Evolutionary conservation across 2,797 vertebrate genomes (phyloP), one percentile per base, ranked within the genome.

Genomic region (Neopelma chrysocephalum): DNA sequence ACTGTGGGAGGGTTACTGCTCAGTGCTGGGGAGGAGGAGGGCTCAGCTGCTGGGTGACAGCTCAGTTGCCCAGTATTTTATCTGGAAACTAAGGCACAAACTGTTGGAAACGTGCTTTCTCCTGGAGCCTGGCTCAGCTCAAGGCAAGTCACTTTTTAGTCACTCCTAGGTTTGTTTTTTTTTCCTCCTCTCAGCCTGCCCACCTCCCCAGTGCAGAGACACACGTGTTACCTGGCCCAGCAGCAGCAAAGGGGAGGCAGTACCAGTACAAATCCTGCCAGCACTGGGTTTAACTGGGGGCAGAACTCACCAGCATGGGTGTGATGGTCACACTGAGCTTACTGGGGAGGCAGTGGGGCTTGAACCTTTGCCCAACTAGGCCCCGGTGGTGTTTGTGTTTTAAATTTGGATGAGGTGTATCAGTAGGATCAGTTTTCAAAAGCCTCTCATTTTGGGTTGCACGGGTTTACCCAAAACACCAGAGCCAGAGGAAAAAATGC

Each of bases 191-290:
- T n/a, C 45, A 32, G 36, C 12, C 60, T 36, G 32, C 32, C 45
- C 38, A 15, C 26, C 42, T 60, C 15, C 53, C 22, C 6, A 9
- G 31, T 11, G 2, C 5, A 4, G n/a, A 36, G 7, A 8, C 53
- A 0, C 9, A 3, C 16, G 20, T 66, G 54, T 45, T 23, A 3
- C 2, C 1, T 0, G 3, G 68, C 20, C 3, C 19, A 54, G 62
- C 60, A 34, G 32, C 43, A 36, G 23, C 26, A 7, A 16, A 2
- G 11, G 15, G 72, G 56, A 61, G 42, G 20, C 58, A 8, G 32
- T 22, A 12, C 48, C 57, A 26, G 47, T 20, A 25, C 23, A 22
- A 32, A 31, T 20, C 47, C 51, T 87, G 43, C 62, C 60, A 50
- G 73, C 31, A 10, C 51, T 81, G 56, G 27, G 11, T 80, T 75